phyloP scores from a whole-genome alignment of 64 coral and sea anemone genomes.

The Pocillopora damicornis region DNA sequence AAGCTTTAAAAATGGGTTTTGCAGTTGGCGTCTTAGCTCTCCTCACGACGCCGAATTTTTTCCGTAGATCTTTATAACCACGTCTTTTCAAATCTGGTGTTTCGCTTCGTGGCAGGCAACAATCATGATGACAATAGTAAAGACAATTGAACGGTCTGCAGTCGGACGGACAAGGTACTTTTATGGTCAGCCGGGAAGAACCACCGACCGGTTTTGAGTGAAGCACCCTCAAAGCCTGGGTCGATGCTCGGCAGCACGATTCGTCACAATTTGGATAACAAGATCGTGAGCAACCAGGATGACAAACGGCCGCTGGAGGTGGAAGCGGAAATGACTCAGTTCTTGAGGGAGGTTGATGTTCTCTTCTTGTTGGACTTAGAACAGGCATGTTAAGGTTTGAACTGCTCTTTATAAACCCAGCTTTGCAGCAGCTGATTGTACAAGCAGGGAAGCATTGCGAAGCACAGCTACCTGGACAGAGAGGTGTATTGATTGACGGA shows the following conservation, averaged over 20 bases:
- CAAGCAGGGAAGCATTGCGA: constrained; percentile 66
- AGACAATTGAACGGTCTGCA: constrained; percentile 83
- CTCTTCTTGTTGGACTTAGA: constrained; percentile 17
- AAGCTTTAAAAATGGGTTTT: background rate
- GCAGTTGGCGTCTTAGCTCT: background rate
- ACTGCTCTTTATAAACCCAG: background rate
- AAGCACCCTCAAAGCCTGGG: background rate
- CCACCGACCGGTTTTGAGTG: background rate
- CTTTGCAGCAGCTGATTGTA: constrained; percentile 54
- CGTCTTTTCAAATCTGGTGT: background rate
- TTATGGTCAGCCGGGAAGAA: constrained; percentile 4
- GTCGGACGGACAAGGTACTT: constrained; percentile 51
- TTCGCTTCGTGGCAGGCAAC: constrained; percentile 48
- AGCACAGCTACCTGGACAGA: constrained; percentile 50
- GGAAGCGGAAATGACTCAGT: background rate
- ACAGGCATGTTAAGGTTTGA: background rate
- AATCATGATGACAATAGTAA: constrained; percentile 87
- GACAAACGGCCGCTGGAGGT: constrained; percentile 6
- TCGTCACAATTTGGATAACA: constrained; percentile 54
- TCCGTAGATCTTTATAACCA: constrained; percentile 10
- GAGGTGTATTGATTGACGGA: background rate
- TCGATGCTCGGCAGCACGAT: constrained; percentile 28
- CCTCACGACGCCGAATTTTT: background rate
- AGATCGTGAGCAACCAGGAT: constrained; percentile 27
- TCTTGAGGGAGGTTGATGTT: background rate